Percentiles rank a stretch among this genome's conserved stretches.
Conservation (phyloP, 1,140 invertebrate species). For the Dysdera silvatica region DNA sequence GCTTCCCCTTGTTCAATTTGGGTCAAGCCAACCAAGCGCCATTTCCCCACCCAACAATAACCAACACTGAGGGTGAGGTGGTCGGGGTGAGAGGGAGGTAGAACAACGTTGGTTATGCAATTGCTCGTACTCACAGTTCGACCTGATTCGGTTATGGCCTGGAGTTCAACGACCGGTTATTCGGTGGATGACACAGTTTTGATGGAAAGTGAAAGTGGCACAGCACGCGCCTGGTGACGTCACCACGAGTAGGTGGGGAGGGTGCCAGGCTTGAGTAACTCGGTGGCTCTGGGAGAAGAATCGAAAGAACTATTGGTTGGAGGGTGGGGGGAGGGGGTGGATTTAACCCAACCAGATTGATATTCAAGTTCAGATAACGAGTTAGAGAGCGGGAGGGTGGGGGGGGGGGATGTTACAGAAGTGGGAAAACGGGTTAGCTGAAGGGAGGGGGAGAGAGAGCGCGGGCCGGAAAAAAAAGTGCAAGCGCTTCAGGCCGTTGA, state of each 20-base stretch:
- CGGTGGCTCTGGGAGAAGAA: no score
- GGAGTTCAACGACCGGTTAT: conserved; percentile 15
- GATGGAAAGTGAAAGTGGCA: conserved; percentile 33
- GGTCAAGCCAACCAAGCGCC: conserved; percentile 29
- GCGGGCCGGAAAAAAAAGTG: conserved; percentile 19
- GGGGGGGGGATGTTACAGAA: neutral
- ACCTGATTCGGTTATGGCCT: conserved; percentile 2
- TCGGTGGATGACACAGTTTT: conserved; percentile 25
- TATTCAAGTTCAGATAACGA: conserved; percentile 26
- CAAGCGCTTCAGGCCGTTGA: conserved; percentile 27
- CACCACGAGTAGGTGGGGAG: no score
- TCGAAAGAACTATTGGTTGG: no score
- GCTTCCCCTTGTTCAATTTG: conserved; percentile 25
- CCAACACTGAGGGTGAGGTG: conserved; percentile 17
- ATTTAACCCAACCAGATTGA: conserved; percentile 13
- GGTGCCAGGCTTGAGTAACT: no score
- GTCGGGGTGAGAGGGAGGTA: neutral
- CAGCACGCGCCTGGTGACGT: no score
- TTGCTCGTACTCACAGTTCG: conserved; percentile 1
- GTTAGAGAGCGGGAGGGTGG: neutral
- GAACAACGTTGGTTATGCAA: conserved; percentile 17
- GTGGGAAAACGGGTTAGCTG: neutral
- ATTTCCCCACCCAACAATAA: no score
- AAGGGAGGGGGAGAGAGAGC: neutral
- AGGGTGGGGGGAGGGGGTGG: neutral